Evolutionary conservation across 2,888 invertebrate species (phyloP).

Genomic region (Agrotis ipsilon): DNA sequence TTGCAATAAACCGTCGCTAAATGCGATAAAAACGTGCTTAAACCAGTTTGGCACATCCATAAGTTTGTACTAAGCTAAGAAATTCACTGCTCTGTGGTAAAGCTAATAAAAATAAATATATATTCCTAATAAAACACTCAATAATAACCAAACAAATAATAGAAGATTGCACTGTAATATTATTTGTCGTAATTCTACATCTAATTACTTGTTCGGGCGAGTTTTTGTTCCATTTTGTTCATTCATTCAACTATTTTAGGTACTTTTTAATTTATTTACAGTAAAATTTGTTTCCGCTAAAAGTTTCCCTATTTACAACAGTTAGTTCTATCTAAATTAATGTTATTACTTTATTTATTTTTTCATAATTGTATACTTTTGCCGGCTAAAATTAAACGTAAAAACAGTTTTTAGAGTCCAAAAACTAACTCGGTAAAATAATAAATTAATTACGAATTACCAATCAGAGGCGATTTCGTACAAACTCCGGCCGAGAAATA

Average conservation of each 20-base stretch:
- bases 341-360: constrained; percentile 71
- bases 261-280: constrained; percentile 84
- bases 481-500: constrained; percentile 74
- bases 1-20: constrained; percentile 78
- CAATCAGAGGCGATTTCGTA: constrained; percentile 88
- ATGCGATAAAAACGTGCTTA: constrained; percentile 85
- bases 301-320: constrained; percentile 86
- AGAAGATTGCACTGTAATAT: constrained; percentile 87
- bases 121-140: constrained; percentile 77
- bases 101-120: constrained; percentile 87
- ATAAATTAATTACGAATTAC: constrained; percentile 76
- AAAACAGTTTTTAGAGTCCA: constrained; percentile 65
- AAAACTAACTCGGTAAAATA: constrained; percentile 62
- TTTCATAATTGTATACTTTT: constrained; percentile 77
- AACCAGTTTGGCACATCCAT: constrained; percentile 89
- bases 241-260: constrained; percentile 81
- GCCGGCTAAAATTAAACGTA: constrained; percentile 72
- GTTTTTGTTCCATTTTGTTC: constrained; percentile 89
- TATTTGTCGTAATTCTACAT: constrained; percentile 80
- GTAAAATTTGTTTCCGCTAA: constrained; percentile 82
- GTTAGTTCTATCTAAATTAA: constrained; percentile 86
- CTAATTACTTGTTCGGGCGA: constrained; percentile 89
- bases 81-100: constrained; percentile 84
- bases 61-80: constrained; percentile 88
- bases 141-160: constrained; percentile 82